These are phyloP conservation scores for Gonioctena quinquepunctata DNA, from an alignment of 1,140 invertebrate species.

Conservation along the genomic window DNA sequence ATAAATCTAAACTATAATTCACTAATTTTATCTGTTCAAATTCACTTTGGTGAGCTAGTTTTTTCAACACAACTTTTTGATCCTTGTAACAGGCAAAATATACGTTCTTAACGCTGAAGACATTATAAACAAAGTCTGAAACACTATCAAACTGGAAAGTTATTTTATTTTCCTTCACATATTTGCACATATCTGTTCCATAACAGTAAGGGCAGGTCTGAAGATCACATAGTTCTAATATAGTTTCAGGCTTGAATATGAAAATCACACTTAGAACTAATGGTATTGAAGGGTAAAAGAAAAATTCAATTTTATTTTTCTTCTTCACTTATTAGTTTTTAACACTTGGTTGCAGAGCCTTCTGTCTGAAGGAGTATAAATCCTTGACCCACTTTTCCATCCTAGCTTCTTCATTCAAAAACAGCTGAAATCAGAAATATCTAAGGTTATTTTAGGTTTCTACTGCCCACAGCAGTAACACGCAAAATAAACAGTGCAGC, in stretches of 20 bases:
- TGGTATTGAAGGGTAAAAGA: no score
- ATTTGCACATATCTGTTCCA: conserved; percentile 62
- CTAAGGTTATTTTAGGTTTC: no score
- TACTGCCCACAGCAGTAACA: no score
- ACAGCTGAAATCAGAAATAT: conserved; percentile 41
- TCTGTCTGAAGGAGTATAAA: conserved; percentile 48
- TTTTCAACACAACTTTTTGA: conserved; percentile 62
- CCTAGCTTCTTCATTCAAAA: conserved; percentile 47
- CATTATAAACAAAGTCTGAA: conserved; percentile 55
- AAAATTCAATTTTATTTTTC: neutral
- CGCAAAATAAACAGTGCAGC: no score
- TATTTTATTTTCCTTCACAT: conserved; percentile 54
- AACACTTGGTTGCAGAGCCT: conserved; percentile 47
- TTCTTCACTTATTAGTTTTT: conserved; percentile 27
- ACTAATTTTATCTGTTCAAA: conserved; percentile 58
- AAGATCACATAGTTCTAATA: conserved; percentile 31
- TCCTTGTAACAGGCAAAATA: conserved; percentile 58
- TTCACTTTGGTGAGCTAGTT: conserved; percentile 62
- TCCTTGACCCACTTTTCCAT: conserved; percentile 53
- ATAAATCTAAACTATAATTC: conserved; percentile 54
- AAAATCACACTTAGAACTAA: conserved; percentile 6
- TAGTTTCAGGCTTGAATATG: neutral
- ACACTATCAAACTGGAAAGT: conserved; percentile 21
- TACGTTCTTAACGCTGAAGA: conserved; percentile 66
- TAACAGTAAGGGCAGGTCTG: conserved; percentile 69